Base-by-base conservation (phyloP, 2,797 vertebrate genomes). In the Kryptopterus vitreolus region DNA sequence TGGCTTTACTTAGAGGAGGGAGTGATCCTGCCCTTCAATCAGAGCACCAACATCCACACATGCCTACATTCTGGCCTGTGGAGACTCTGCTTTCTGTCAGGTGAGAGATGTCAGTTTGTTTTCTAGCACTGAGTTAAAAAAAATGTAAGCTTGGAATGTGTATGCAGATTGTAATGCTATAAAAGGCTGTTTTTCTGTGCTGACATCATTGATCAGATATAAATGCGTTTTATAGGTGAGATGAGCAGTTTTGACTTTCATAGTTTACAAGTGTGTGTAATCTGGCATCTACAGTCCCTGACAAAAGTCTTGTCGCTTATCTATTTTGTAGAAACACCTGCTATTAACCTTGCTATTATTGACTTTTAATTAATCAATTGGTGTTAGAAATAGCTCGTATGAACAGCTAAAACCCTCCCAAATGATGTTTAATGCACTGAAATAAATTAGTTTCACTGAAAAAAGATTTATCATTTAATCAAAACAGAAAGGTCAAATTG, bases 1-100 rank as follows among this genome's bases (percentile, higher is more conserved):
- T 99, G 97, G 97, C 95, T 99, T 58, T 98, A 98, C 92, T 92
- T 98, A 92, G 97, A 99, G 85, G 97, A 98, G 69, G 96, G 96
- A 0, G 91, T 96, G 87, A 92, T 97, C 86, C 92, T 97, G 53
- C 96, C 96, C n/a, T 95, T 96, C 29, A 99, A 99, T 92, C 96
- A 98, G 93, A 96, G 93, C 65, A 91, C 89, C 0, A 95, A 97
- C 89, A 89, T 96, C 90, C 96, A 94, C 85, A 94, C 96, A 91
- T 95, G 96, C 0, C 94, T 99, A 79, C 98, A 98, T 92, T 98
- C 96, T 0, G 98, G 96, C 61, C 95, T 98, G 65, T 98, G 97
- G 98, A 93, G 96, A 65, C 96, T 98, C 89, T 99, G 98, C 89
- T 98, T 98, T 81, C 87, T 98, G 71, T 94, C 96, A 88, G 97